Conservation (phyloP, 2,888 invertebrate species). For the Subacronicta megacephala region DNA sequence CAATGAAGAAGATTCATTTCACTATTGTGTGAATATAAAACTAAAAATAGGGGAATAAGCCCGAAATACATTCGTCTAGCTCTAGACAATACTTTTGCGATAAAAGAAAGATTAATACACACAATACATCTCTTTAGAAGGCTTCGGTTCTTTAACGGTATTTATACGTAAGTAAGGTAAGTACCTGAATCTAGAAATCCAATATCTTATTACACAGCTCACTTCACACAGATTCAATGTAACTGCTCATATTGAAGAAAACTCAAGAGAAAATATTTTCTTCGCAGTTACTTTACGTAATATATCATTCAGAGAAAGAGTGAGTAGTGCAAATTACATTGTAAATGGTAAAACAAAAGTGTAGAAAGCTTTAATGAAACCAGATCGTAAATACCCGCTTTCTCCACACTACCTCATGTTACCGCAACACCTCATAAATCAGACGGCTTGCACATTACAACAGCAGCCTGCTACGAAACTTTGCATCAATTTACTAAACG, state of each 20-base stretch:
- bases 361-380: conserved; percentile 22
- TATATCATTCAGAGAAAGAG: not conserved
- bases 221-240: conserved; percentile 26
- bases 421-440: conserved; percentile 44
- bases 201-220: conserved; percentile 34
- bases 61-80: conserved; percentile 1
- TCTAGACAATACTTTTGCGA: not conserved
- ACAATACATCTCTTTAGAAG: conserved; percentile 3
- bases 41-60: not conserved
- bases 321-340: not conserved
- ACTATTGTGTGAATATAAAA: not conserved
- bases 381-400: conserved; percentile 37
- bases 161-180: conserved; percentile 25
- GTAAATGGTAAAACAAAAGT: conserved; percentile 1
- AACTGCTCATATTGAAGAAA: conserved; percentile 13
- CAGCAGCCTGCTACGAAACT: conserved; percentile 42
- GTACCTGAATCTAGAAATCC: conserved; percentile 20
- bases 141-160: not conserved
- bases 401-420: conserved; percentile 22
- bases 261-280: conserved; percentile 13
- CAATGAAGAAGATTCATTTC: too few relatives aligned
- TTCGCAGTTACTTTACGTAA: not conserved
- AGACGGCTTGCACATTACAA: conserved; percentile 36
- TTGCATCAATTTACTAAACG: conserved; percentile 55
- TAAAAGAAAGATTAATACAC: conserved; percentile 1